A percentile compares a stretch with the other conserved stretches of the same genome.
Evolutionary conservation across 2,113 vertebrate genomes (phyloP).

Genomic region (Grus americana): DNA sequence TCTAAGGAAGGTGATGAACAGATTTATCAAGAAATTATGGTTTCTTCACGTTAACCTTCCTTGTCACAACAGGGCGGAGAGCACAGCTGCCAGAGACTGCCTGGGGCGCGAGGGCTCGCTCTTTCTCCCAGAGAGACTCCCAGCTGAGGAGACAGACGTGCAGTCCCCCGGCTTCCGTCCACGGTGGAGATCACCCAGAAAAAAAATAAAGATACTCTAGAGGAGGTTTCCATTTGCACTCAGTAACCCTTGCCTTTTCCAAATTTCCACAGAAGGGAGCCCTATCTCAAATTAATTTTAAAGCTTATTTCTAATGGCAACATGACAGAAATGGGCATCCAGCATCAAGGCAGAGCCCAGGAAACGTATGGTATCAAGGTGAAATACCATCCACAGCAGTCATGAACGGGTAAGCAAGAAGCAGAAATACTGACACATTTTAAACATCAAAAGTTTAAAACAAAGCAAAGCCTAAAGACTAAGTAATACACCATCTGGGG

Average conservation of each 20-base stretch:
- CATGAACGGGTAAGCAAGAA: neutral
- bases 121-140: neutral
- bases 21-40: neutral
- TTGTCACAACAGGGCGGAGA: neutral
- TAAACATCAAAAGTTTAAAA: neutral
- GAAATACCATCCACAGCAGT: neutral
- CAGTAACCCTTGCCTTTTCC: neutral
- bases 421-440: neutral
- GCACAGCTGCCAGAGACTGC: neutral
- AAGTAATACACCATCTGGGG: neutral
- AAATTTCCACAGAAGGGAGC: neutral
- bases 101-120: accelerated
- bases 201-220: neutral
- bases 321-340: accelerated
- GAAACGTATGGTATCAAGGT: accelerated
- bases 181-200: neutral
- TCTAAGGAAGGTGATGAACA: neutral
- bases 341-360: neutral
- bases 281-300: neutral
- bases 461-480: neutral
- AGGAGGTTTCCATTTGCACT: neutral
- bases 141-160: neutral
- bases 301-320: neutral
- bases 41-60: neutral
- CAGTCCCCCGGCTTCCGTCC: neutral